Base-by-base conservation (phyloP, 2,888 invertebrate species). In the Galerucella calmariensis region DNA sequence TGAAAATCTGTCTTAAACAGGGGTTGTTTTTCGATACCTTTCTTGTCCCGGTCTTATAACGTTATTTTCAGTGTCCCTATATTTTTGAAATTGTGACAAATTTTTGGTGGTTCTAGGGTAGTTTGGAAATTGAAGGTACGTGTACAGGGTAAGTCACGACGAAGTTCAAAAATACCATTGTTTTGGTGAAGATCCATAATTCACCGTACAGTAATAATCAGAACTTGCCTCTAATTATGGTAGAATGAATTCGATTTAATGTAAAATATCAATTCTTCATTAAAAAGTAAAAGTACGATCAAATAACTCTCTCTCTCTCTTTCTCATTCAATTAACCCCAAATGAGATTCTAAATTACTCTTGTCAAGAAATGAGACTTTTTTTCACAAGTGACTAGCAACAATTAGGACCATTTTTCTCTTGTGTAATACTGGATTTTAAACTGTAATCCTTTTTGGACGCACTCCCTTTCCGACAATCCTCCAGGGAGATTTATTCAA, bases 331-430 rank as follows among this genome's bases (percentile, higher is more conserved):
- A 74, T 74, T 74, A 74, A 69, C 69, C 61, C 66, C 41, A 69
- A 69, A 74, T 74, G 69, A 69, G 69, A 76, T 76, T 74, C 74
- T 72, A 46, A 65, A 62, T 76, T 72, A 75, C 67, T 63, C 75
- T 75, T 71, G 73, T 74, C 72, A 58, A 75, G 69, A 71, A 68
- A 73, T 73, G 69, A 41, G 35, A 72, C 70, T 73, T 73, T 75
- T 76, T 76, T 77, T 62, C 70, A 62, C 75, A 63, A 77, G 73
- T 73, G 74, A 73, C 71, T 70, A 66, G 48, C 56, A 51, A 58
- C 72, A 77, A 77, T 75, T 77, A 75, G 71, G 72, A 48, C 69
- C 77, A 75, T 77, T 77, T 77, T 77, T 77, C 77, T 77, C 63
- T 72, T 61, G 65, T 75, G 67, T 77, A 77, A 74, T 74, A 71